Evolutionary conservation across 2,797 vertebrate genomes (phyloP).

Genomic region (Crocodylus rhombifer): DNA sequence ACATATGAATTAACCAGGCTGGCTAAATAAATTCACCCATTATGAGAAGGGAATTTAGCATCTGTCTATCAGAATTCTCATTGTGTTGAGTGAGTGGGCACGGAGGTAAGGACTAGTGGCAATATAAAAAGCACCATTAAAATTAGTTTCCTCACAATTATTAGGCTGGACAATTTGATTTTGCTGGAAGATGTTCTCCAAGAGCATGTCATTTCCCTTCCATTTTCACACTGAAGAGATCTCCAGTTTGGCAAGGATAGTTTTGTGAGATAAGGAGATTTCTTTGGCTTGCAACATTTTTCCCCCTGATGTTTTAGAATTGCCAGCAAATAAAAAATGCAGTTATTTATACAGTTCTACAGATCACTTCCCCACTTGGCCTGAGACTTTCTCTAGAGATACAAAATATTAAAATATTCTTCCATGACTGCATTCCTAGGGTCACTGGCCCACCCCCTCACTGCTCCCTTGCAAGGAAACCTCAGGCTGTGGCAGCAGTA

Average conservation of each 20-base stretch:
- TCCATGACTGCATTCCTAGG: too few species aligned
- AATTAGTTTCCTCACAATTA: constrained; percentile 25
- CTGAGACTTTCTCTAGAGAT: too few species aligned
- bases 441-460: too few species aligned
- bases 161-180: not conserved
- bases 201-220: not conserved
- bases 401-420: too few species aligned
- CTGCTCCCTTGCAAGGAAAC: too few species aligned
- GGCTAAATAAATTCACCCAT: constrained; percentile 70
- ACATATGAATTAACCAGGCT: constrained; percentile 69
- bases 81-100: constrained; percentile 43
- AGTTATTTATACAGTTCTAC: too few species aligned
- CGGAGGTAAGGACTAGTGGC: constrained; percentile 12
- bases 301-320: not conserved
- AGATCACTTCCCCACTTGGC: too few species aligned
- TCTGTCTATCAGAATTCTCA: constrained; percentile 52
- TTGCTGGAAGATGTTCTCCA: not conserved
- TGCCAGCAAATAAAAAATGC: too few species aligned
- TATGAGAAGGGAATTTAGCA: constrained; percentile 66
- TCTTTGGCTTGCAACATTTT: not conserved
- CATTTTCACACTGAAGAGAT: rapidly evolving
- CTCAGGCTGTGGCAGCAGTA: too few species aligned
- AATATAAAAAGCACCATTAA: constrained; percentile 37
- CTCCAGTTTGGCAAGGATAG: not conserved
- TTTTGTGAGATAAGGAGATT: not conserved